Percentiles rank a stretch among this genome's conserved stretches.
phyloP scores from a whole-genome alignment of 2,113 vertebrate genomes.

The Prunella himalayana region DNA sequence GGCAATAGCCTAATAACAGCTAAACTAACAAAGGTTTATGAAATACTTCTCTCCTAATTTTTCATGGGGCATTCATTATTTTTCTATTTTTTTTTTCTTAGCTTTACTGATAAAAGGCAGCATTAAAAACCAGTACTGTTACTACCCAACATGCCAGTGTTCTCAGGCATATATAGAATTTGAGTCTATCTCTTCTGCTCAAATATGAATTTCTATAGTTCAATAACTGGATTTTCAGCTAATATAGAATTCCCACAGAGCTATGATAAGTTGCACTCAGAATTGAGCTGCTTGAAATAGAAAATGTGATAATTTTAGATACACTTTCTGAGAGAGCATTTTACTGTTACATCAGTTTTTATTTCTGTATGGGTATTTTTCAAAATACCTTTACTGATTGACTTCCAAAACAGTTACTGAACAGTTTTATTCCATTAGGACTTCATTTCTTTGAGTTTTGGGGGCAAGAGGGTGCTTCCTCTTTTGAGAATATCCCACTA shows the following conservation, averaged over 20 bases:
- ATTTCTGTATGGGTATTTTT: background rate
- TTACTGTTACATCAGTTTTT: background rate
- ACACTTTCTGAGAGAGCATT: background rate
- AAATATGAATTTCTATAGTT: background rate
- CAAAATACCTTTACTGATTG: background rate
- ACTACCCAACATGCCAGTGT: background rate
- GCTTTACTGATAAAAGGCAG: background rate
- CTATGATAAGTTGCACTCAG: background rate
- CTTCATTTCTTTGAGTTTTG: background rate
- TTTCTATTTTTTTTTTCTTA: background rate
- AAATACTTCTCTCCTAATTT: conserved; percentile 51
- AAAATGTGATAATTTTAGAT: background rate
- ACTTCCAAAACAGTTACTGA: background rate
- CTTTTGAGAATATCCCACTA: background rate
- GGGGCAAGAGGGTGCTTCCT: background rate
- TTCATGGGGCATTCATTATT: background rate
- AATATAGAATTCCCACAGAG: background rate
- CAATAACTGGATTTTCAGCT: background rate
- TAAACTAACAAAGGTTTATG: conserved; percentile 52
- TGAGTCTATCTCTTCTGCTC: background rate
- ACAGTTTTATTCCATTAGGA: background rate
- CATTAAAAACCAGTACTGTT: background rate
- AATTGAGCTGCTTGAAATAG: background rate
- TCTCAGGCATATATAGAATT: background rate
- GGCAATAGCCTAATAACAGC: conserved; percentile 28